Conservation (phyloP, 2,797 vertebrate species). For the Staurois parvus region DNA sequence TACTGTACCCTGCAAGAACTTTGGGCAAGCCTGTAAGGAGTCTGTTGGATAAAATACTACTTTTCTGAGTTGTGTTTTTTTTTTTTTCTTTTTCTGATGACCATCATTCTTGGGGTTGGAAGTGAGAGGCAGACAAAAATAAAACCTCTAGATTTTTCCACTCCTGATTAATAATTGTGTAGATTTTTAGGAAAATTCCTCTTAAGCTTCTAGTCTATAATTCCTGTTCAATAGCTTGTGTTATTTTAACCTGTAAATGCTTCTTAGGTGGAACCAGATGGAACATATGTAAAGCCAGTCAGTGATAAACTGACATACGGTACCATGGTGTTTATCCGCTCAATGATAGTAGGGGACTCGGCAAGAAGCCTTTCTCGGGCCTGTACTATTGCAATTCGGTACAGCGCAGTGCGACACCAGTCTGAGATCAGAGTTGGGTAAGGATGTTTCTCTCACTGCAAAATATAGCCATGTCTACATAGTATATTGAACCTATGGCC, state of each 20-base stretch:
- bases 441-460: constrained; percentile 9
- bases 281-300: constrained; percentile 90
- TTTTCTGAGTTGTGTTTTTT: too few species aligned
- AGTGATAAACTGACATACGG: constrained; percentile 95
- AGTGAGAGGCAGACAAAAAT: too few species aligned
- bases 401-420: constrained; percentile 92
- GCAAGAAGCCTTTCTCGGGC: constrained; percentile 82
- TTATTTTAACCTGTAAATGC: neutral
- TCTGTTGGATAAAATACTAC: too few species aligned
- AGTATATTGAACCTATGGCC: too few species aligned
- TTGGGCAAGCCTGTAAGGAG: too few species aligned
- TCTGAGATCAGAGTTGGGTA: constrained; percentile 92
- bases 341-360: constrained; percentile 87
- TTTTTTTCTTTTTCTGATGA: too few species aligned
- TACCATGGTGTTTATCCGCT: constrained; percentile 97
- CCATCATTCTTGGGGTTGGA: too few species aligned
- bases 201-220: too few species aligned
- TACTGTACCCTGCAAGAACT: too few species aligned
- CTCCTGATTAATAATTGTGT: too few species aligned
- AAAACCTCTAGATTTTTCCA: too few species aligned
- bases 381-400: constrained; percentile 94
- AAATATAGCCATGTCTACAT: too few species aligned
- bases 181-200: neutral
- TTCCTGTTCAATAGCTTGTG: neutral
- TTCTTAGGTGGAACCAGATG: constrained; percentile 90